Percentiles rank a stretch among this genome's conserved stretches.
Conservation (phyloP, 2,113 vertebrate genomes). For the Cryptotis parvus region DNA sequence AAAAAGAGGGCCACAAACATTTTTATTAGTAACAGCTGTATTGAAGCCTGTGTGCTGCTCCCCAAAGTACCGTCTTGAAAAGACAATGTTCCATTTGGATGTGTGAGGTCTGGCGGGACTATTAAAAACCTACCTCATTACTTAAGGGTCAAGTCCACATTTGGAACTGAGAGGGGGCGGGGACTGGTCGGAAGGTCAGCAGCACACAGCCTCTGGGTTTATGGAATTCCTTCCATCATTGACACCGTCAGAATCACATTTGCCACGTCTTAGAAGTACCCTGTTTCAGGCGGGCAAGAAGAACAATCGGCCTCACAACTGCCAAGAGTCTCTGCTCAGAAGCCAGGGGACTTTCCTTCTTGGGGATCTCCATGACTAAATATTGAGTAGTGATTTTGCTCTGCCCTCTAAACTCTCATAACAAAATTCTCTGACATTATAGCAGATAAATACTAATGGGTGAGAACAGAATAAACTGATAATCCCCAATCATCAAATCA, state of each 20-base stretch:
- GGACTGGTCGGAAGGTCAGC: not conserved
- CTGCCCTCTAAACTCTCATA: constrained; percentile 34
- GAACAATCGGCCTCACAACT: no score
- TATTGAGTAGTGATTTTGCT: not conserved
- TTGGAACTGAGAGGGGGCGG: constrained; percentile 11
- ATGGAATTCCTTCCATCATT: not conserved
- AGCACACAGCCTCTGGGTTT: not conserved
- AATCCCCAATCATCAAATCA: not conserved
- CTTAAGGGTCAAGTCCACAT: constrained; percentile 50
- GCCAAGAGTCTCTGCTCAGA: not conserved
- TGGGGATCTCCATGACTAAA: not conserved
- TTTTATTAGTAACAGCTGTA: constrained; percentile 81
- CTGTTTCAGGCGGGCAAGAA: not conserved
- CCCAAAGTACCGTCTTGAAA: constrained; percentile 58
- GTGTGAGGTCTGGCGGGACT: constrained; percentile 41
- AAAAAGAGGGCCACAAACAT: constrained; percentile 74
- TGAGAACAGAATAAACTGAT: not conserved
- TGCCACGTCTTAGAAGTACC: not conserved
- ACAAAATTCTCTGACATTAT: constrained; percentile 39
- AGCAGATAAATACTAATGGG: constrained; percentile 27
- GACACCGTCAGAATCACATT: not conserved
- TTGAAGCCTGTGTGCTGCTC: constrained; percentile 48
- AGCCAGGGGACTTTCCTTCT: not conserved
- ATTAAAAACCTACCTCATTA: constrained; percentile 57
- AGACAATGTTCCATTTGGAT: constrained; percentile 57